These are phyloP conservation scores for Dilophus febrilis DNA, from an alignment of 2,888 invertebrate species.

Conservation along the genomic window DNA sequence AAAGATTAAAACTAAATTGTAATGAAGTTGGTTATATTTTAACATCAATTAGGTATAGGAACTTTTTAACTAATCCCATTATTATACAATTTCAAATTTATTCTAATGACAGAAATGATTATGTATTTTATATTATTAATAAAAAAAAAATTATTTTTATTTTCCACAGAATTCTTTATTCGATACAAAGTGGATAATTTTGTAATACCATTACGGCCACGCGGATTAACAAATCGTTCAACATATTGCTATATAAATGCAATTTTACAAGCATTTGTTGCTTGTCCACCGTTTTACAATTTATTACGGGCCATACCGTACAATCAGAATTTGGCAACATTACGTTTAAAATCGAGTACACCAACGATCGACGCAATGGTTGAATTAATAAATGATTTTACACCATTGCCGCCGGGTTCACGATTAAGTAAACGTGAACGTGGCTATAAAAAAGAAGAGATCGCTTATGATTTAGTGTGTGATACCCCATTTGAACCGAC, in stretches of 20 bases:
- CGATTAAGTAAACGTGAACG: conserved; percentile 31
- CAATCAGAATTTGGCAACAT: conserved; percentile 30
- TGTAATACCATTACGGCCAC: conserved; percentile 63
- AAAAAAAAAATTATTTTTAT: not conserved
- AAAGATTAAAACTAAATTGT: too few species aligned
- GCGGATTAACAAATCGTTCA: conserved; percentile 81
- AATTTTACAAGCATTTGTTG: conserved; percentile 80
- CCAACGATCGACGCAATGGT: conserved; percentile 87
- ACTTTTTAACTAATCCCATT: too few species aligned
- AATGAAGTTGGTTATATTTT: too few species aligned
- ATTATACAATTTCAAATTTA: too few species aligned
- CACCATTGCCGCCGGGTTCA: conserved; percentile 40
- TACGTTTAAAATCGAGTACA: conserved; percentile 43
- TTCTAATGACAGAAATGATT: too few species aligned
- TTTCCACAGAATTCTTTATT: conserved; percentile 43
- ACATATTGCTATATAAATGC: conserved; percentile 97
- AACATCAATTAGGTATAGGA: too few species aligned
- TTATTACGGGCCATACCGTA: conserved; percentile 62
- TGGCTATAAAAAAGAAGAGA: conserved; percentile 24
- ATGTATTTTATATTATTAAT: too few species aligned
- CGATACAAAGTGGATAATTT: conserved; percentile 62
- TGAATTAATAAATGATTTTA: conserved; percentile 64
- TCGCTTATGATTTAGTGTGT: conserved; percentile 40
- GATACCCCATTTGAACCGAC: conserved; percentile 83
- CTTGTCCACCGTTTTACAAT: conserved; percentile 91